These are phyloP conservation scores for Ophiodon elongatus DNA, from an alignment of 2,113 vertebrate genomes.

Conservation along the genomic window DNA sequence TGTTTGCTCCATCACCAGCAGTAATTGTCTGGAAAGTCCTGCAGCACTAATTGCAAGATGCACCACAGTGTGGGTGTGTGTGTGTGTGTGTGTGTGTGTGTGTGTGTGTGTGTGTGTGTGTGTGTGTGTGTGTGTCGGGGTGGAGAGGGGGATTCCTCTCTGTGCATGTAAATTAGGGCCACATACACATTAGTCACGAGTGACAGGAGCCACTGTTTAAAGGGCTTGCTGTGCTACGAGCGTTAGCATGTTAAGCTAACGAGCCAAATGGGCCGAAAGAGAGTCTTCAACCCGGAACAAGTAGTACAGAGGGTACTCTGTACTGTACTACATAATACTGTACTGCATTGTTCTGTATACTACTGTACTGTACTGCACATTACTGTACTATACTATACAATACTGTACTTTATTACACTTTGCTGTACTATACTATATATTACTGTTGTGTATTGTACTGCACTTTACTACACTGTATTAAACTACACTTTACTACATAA, in stretches of 20 bases:
- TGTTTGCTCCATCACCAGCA: slow-evolving; percentile 37
- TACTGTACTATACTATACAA: neutral
- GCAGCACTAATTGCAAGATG: slow-evolving; percentile 46
- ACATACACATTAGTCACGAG: slow-evolving; percentile 60
- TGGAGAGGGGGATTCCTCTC: slow-evolving; percentile 11
- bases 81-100: neutral
- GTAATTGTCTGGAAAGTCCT: slow-evolving; percentile 63
- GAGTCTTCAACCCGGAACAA: slow-evolving; percentile 11
- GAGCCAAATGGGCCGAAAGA: slow-evolving; percentile 47
- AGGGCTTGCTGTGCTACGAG: slow-evolving; percentile 36
- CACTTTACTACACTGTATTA: neutral
- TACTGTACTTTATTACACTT: too few relatives aligned
- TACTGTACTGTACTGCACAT: too few relatives aligned
- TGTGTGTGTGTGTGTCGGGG: neutral
- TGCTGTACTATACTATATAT: neutral
- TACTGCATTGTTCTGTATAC: neutral
- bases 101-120: neutral
- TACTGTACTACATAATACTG: neutral
- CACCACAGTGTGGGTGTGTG: neutral
- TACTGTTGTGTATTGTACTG: neutral
- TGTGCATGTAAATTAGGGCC: slow-evolving; percentile 62
- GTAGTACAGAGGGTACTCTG: neutral
- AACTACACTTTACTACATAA: neutral
- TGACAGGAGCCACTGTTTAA: slow-evolving; percentile 59
- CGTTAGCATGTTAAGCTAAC: slow-evolving; percentile 67